Evolutionary conservation across 2,113 vertebrate genomes (phyloP).

Genomic region (Nyctereutes procyonoides): DNA sequence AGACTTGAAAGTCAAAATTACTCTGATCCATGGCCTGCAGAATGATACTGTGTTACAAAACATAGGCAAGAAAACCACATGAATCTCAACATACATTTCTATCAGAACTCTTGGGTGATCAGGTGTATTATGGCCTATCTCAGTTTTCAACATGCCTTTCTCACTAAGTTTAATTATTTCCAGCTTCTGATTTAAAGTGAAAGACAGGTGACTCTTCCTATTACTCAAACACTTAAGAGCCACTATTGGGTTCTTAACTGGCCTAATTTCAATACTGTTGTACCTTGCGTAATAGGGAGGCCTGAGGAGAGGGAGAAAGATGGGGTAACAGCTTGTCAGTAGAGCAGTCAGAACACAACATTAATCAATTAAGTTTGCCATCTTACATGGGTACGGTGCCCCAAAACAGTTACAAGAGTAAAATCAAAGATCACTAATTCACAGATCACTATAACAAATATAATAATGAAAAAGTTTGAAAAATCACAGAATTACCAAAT

Average conservation of each 20-base stretch:
- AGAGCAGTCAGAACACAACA: background rate
- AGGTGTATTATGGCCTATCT: background rate
- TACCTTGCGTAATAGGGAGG: background rate
- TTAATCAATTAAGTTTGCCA: background rate
- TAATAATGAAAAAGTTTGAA: background rate
- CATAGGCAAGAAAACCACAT: background rate
- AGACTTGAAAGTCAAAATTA: background rate
- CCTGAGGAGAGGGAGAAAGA: background rate
- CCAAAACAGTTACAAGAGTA: background rate
- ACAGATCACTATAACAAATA: background rate
- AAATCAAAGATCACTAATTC: background rate
- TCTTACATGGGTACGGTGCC: background rate
- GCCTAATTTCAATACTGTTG: background rate
- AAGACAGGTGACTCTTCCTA: background rate
- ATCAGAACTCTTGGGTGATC: background rate
- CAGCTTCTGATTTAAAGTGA: background rate
- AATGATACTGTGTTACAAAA: background rate
- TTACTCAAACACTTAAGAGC: background rate
- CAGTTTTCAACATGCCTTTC: background rate
- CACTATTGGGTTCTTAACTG: background rate
- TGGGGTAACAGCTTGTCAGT: background rate
- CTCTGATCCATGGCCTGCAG: background rate
- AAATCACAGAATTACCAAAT: background rate
- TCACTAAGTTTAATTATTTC: background rate
- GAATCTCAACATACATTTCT: background rate